Base-by-base conservation (phyloP, 2,888 invertebrate species). In the Hypercompe scribonia region DNA sequence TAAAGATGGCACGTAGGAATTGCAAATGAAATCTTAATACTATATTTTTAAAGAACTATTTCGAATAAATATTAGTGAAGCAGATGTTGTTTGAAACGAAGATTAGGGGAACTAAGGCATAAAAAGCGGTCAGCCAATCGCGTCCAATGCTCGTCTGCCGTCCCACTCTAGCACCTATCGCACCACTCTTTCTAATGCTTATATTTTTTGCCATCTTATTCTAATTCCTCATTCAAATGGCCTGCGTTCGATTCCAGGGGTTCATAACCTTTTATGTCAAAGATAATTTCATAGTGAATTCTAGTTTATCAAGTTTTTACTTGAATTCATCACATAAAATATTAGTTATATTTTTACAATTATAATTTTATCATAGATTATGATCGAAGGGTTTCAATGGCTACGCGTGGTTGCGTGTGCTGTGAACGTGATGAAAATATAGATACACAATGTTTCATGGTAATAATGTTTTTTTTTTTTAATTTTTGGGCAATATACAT, bases 41-140 rank as follows among this genome's bases (percentile, higher is more conserved):
- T 84, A 91, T 93, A 91, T 92, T 89, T 90, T 93, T 95, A 95
- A 93, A 92, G 94, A 90, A 91, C 92, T 89, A 92, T 94, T 94
- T 94, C 92, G 92, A 90, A 92, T 92, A 92, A 91, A 92, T 92
- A 94, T 94, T 91, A 92, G 86, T 88, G 89, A 82, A 90, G 94
- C 95, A 95, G 95, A 95, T 95, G 95, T 93, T 93, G 90, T 91
- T 92, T 92, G 91, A 93, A 94, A 94, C 91, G 89, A 94, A 95
- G 94, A 95, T 95, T 95, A 95, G 95, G 95, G 95, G 95, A 95
- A 95, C 94, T 95, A 94, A 95, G 85, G 91, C 93, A 95, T 95
- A 95, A 95, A 95, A 95, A 95, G 90, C 90, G 92, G 94, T 93
- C 94, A 94, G 92, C 95, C 95, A 95, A 95, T 95, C 84, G 89